These are phyloP conservation scores for Microplitis deprimator DNA, from an alignment of 2,888 invertebrate genomes.

Conservation along the genomic window DNA sequence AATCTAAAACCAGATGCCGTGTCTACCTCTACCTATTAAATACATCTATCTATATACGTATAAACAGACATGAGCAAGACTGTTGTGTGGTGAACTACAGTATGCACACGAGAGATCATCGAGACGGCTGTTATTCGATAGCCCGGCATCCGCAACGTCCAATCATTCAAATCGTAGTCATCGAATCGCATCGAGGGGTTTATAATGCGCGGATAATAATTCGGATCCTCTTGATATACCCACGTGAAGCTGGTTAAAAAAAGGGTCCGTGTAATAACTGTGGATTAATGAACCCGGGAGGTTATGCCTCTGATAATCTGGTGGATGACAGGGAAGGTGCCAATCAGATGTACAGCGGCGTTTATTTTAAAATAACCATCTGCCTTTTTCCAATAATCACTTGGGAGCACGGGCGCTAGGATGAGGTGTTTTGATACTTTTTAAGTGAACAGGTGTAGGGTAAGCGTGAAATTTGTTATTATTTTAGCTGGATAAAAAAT, in stretches of 20 bases:
- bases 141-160: conserved; percentile 51
- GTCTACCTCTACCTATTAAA: not conserved
- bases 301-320: conserved; percentile 51
- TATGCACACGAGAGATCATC: conserved; percentile 21
- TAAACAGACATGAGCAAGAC: too few species aligned
- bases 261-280: conserved; percentile 26
- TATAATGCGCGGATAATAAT: conserved; percentile 45
- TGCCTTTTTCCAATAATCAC: conserved; percentile 18
- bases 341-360: conserved; percentile 42
- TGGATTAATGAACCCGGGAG: conserved; percentile 47
- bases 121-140: conserved; percentile 63
- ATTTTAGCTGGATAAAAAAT: not conserved
- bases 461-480: not conserved
- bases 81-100: not conserved
- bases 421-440: not conserved
- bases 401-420: not conserved
- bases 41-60: not conserved
- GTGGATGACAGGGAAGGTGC: conserved; percentile 50
- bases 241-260: conserved; percentile 11
- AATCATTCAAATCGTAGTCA: conserved; percentile 66
- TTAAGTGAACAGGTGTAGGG: conserved; percentile 40
- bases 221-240: conserved; percentile 9
- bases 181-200: conserved; percentile 34
- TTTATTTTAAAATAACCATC: not conserved
- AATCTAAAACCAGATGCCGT: conserved; percentile 2